Evolutionary conservation across 2,888 invertebrate genomes (phyloP).

Genomic region (Physocephala rufipes): DNA sequence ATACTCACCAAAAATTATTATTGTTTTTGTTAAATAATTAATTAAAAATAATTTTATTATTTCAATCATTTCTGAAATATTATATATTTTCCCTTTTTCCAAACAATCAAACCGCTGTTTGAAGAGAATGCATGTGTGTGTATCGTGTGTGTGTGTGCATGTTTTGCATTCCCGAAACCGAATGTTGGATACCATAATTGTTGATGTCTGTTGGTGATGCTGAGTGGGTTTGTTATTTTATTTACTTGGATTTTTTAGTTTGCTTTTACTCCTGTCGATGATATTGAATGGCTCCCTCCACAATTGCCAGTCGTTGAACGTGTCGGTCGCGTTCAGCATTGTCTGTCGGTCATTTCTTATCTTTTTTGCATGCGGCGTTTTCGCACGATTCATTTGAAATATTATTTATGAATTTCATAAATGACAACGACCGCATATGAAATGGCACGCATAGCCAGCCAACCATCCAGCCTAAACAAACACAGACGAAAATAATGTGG

Average conservation of each 20-base stretch:
- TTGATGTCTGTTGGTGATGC: too few species aligned
- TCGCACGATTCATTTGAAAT: conserved; percentile 19
- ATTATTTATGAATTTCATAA: conserved; percentile 27
- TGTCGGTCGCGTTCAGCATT: neutral
- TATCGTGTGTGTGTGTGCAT: too few species aligned
- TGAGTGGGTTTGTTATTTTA: neutral
- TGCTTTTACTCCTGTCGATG: neutral
- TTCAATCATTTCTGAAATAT: too few species aligned
- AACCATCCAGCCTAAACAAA: conserved; percentile 20
- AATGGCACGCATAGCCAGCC: conserved; percentile 1
- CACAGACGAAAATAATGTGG: conserved; percentile 15
- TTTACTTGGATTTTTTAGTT: neutral
- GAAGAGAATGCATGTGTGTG: too few species aligned
- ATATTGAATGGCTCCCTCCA: neutral
- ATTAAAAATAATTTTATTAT: conserved; percentile 15
- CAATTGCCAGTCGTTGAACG: neutral
- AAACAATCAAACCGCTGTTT: too few species aligned
- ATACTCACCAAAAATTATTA: too few species aligned
- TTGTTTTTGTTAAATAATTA: conserved; percentile 9
- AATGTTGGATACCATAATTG: too few species aligned
- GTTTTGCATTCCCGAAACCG: too few species aligned
- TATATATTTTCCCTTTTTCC: too few species aligned
- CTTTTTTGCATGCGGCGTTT: conserved; percentile 11
- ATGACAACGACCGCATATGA: conserved; percentile 10
- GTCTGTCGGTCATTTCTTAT: conserved; percentile 1